Evolutionary conservation across 2,888 invertebrate species (phyloP), one percentile per base, ranked within the genome.

Genomic region (Amphipoea oculea): DNA sequence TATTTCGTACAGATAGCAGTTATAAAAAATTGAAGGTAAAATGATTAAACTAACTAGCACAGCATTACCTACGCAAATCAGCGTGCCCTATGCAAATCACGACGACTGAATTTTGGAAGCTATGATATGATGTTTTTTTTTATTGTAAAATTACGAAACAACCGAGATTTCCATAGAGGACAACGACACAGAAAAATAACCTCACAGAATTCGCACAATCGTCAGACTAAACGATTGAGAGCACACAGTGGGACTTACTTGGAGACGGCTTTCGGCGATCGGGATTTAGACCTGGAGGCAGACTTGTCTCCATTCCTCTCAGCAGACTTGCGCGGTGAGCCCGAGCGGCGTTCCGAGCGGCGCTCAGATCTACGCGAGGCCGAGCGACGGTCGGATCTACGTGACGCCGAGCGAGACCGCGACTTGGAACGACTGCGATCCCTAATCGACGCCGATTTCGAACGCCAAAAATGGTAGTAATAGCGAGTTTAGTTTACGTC

Each of bases 261-360:
- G 91, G 94, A 92, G 9, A 90, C 89, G 62, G 92, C 90, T 88
- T 93, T 93, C 90, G 97, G 96, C 85, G 97, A 97, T 79, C 97
- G 95, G 45, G 97, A 97, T 89, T 97, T 97, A 76, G 95, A 94
- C 40, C 95, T 89, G 66, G 95, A 94, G 0, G 90, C 85, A 0
- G 95, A 94, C 73, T 92, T 90, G 85, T 90, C 90, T 11, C 94
- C 94, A 86, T 95, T 94, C 86, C 93, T 91, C 78, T 93, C 84
- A 71, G 90, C 89, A 73, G 89, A 89, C 70, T 87, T 89, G 77
- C 83, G 90, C 65, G 90, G 82, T 36, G 91, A 92, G 57, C 84
- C 89, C 54, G 95, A 93, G 74, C 93, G 93, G 23, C 93, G 93
- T 36, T 73, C 89, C 36, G 95, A 93, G 76, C 93, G 93, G 23